Evolutionary conservation across 2,797 vertebrate species (phyloP).

Genomic region (Threskiornis aethiopicus): DNA sequence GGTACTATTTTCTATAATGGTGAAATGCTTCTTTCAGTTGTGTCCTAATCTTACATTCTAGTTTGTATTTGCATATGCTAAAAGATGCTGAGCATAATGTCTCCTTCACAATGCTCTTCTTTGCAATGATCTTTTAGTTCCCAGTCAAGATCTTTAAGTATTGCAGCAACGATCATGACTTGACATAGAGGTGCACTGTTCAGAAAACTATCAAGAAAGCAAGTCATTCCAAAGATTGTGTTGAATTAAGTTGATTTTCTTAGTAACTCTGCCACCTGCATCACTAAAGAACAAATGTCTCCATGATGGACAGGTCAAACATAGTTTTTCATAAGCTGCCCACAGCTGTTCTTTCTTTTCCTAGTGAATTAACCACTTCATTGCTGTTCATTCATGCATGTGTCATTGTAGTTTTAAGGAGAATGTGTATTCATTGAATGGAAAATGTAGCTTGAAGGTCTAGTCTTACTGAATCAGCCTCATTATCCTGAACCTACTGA

Average conservation of each 20-base stretch:
- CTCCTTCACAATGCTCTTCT: constrained; percentile 6
- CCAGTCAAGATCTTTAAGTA: constrained; percentile 9
- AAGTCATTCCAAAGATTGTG: constrained; percentile 11
- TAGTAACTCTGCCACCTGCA: constrained; percentile 62
- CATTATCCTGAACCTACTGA: constrained; percentile 35
- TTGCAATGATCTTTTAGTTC: background rate
- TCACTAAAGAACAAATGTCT: constrained; percentile 52
- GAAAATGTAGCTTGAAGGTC: constrained; percentile 54
- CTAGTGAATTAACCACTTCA: constrained; percentile 53
- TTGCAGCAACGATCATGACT: background rate
- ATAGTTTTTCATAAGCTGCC: constrained; percentile 45
- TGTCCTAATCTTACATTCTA: background rate
- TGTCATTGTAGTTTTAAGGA: constrained; percentile 38
- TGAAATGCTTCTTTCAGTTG: background rate
- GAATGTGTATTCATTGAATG: constrained; percentile 44
- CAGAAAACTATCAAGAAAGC: constrained; percentile 23
- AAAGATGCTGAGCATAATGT: constrained; percentile 1
- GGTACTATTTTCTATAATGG: background rate
- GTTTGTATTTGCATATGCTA: constrained; percentile 30
- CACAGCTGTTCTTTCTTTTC: constrained; percentile 62
- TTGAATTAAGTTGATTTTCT: constrained; percentile 52
- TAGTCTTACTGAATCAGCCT: constrained; percentile 42
- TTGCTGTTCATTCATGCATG: constrained; percentile 60
- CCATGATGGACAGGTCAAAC: constrained; percentile 60
- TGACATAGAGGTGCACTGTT: constrained; percentile 35